Evolutionary conservation across 2,113 vertebrate species (phyloP), one percentile per base, ranked within the genome.

Genomic region (Protobothrops flavoviridis): DNA sequence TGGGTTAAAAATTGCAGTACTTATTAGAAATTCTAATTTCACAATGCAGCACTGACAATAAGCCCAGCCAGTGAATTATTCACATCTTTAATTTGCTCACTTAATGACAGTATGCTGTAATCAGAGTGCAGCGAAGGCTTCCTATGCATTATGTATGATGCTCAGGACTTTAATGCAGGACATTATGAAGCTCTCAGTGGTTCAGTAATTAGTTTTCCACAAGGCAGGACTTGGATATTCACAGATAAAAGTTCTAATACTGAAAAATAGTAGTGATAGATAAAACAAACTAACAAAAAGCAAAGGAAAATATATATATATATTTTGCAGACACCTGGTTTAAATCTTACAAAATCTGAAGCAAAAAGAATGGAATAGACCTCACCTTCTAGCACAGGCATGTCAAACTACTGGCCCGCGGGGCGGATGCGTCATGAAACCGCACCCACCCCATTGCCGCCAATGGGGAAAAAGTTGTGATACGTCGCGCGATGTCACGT

Each of bases 11-110:
- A 98, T 98, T 98, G 98, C 98, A 97, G 98, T 96, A 98, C 98
- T 98, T 98, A 98, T 98, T 98, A 98, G 98, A 98, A 98, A 98
- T 98, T 98, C 98, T 98, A 98, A 98, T 98, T 98, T 98, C 98
- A 98, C 98, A 98, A 98, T 98, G 98, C 98, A 98, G 98, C 97
- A 97, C 97, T 98, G 98, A 98, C 98, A 98, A 98, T 98, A 98
- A 98, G 97, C 98, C 97, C 97, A 98, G 98, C 96, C 98, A 98
- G 98, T 98, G 98, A 98, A 98, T 98, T 98, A 98, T 98, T 98
- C 98, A 98, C 98, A 98, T 98, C 98, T 98, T 98, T 98, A 98
- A 98, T 98, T 98, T 98, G 98, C 98, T 98, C 98, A 98, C 98
- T 98, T 98, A 98, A 98, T 98, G 98, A 98, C 98, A 98, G 98